These are phyloP conservation scores for Hypomecis atomaria DNA, from an alignment of 2,888 invertebrate species.

Conservation along the genomic window DNA sequence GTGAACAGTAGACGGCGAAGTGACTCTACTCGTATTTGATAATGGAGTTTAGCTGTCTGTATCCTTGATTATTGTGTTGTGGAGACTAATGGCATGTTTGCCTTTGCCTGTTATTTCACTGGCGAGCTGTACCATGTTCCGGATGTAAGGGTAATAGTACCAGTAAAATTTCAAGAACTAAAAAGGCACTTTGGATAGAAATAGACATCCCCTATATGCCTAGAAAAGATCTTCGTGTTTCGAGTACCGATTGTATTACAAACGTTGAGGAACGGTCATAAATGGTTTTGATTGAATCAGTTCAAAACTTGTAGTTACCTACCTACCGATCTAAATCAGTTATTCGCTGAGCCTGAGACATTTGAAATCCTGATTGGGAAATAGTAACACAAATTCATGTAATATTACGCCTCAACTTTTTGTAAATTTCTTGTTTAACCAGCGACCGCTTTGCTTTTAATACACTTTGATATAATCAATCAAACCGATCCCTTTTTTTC, in stretches of 20 bases:
- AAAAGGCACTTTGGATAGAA: too few relatives aligned
- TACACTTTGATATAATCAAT: conserved; percentile 53
- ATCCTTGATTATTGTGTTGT: neutral
- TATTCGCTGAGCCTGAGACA: too few relatives aligned
- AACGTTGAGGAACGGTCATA: too few relatives aligned
- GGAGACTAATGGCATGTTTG: neutral
- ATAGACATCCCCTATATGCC: too few relatives aligned
- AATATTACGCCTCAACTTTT: conserved; percentile 20
- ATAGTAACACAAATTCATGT: conserved; percentile 1
- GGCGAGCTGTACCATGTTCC: neutral
- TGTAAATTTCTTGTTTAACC: conserved; percentile 30
- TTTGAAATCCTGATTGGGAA: neutral
- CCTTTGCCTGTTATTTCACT: neutral
- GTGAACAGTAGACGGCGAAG: conserved; percentile 6
- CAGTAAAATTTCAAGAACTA: too few relatives aligned
- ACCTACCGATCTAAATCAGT: too few relatives aligned
- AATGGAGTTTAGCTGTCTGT: neutral
- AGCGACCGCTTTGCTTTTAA: conserved; percentile 29
- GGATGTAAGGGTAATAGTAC: too few relatives aligned
- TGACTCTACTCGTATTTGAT: conserved; percentile 8
- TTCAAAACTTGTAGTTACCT: too few relatives aligned
- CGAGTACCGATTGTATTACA: too few relatives aligned
- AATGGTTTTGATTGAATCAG: too few relatives aligned
- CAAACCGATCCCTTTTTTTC: conserved; percentile 53
- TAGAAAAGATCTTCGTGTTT: too few relatives aligned